phyloP scores from a whole-genome alignment of 2,797 vertebrate genomes.

The Coendou prehensilis region DNA sequence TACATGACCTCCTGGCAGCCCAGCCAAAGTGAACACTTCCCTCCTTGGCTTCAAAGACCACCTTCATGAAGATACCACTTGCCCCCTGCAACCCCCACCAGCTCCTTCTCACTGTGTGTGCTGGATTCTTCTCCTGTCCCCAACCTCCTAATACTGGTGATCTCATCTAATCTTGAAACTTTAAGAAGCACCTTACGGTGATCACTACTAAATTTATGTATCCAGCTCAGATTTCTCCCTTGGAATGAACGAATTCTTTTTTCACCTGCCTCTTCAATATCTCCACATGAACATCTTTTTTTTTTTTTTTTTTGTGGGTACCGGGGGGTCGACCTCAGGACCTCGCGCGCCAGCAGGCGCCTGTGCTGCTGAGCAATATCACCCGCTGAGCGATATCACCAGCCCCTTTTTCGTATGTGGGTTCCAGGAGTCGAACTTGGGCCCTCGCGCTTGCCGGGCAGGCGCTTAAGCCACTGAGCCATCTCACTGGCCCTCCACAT shows the following conservation, averaged over 20 bases:
- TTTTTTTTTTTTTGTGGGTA: too few relatives aligned
- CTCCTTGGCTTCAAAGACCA: background rate
- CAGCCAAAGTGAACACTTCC: background rate
- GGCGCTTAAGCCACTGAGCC: too few relatives aligned
- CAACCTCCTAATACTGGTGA: background rate
- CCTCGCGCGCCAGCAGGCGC: too few relatives aligned
- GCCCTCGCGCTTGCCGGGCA: too few relatives aligned
- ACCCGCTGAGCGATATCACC: too few relatives aligned
- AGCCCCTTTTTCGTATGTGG: too few relatives aligned
- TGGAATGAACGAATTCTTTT: background rate
- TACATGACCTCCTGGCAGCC: background rate
- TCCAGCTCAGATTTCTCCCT: background rate
- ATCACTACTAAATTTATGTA: slow-evolving; percentile 6
- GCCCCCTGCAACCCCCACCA: background rate
- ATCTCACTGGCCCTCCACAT: background rate
- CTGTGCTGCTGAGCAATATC: too few relatives aligned
- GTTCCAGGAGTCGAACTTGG: too few relatives aligned
- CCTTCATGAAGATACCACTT: background rate
- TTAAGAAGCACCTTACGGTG: background rate
- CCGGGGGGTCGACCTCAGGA: too few relatives aligned
- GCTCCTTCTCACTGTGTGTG: background rate
- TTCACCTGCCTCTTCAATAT: slow-evolving; percentile 11
- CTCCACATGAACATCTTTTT: background rate
- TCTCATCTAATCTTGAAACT: background rate
- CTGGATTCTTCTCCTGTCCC: background rate